Conservation (phyloP, 2,113 vertebrate species). For the Casuarius casuarius region DNA sequence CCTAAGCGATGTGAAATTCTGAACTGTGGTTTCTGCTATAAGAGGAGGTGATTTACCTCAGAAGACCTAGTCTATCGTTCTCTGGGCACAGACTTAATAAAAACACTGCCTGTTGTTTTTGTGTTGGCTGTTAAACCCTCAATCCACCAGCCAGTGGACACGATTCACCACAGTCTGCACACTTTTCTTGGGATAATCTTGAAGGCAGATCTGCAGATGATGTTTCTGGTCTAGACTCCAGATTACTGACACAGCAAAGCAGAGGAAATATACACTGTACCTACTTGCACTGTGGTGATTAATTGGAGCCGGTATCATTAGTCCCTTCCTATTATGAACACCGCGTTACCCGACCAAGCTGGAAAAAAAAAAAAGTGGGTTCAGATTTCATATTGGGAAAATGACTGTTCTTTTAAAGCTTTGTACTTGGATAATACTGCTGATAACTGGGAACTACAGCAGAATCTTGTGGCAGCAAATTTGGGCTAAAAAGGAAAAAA, state of each 20-base stretch:
- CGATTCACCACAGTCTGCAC: neutral
- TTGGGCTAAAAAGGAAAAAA: neutral
- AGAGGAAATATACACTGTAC: neutral
- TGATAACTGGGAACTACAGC: neutral
- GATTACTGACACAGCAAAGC: neutral
- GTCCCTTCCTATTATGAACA: neutral
- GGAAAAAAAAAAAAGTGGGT: neutral
- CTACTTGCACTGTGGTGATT: neutral
- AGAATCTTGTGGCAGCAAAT: neutral
- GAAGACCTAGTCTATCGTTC: neutral
- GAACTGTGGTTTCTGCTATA: neutral
- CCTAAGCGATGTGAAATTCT: neutral
- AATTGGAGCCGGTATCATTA: neutral
- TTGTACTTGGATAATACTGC: neutral
- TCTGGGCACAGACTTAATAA: neutral
- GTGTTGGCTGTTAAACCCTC: neutral
- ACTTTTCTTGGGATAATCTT: neutral
- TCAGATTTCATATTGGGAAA: slow-evolving; percentile 4
- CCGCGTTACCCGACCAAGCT: neutral
- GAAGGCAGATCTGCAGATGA: neutral
- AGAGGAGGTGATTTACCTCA: neutral
- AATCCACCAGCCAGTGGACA: neutral
- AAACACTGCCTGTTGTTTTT: neutral
- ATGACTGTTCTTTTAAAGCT: slow-evolving; percentile 1
- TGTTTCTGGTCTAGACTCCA: neutral